Conservation (phyloP, 2,113 vertebrate species). For the Eidolon helvum region DNA sequence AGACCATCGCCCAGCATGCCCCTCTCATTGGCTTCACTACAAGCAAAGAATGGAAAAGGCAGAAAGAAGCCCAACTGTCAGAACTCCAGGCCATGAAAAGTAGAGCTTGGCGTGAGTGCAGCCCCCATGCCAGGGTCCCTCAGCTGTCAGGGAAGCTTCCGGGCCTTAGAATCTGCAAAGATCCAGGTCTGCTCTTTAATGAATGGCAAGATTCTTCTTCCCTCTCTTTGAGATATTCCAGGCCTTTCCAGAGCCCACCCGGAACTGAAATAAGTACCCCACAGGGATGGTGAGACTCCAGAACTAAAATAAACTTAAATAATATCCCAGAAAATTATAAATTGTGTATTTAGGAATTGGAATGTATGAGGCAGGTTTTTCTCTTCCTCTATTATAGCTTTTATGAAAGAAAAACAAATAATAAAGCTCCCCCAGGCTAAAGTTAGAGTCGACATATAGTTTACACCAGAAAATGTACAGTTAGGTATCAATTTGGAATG, state of each 20-base stretch:
- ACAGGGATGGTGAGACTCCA: neutral
- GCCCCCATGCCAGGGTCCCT: neutral
- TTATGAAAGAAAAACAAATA: constrained; percentile 53
- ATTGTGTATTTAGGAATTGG: constrained; percentile 56
- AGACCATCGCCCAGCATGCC: neutral
- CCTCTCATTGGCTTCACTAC: neutral
- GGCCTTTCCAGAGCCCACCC: constrained; percentile 52
- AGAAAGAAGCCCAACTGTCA: neutral
- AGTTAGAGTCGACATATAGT: constrained; percentile 70
- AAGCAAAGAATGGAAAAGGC: neutral
- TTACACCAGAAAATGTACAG: constrained; percentile 63
- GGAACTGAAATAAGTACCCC: constrained; percentile 49
- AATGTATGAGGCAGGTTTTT: constrained; percentile 44
- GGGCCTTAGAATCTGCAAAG: neutral
- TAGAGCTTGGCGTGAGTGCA: neutral
- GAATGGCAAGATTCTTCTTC: neutral
- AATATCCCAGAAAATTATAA: constrained; percentile 65
- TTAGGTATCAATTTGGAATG: constrained; percentile 61
- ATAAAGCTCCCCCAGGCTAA: constrained; percentile 44
- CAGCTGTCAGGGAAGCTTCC: neutral
- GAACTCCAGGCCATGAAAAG: neutral
- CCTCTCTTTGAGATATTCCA: neutral
- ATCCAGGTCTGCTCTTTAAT: neutral
- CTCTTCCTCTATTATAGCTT: constrained; percentile 62
- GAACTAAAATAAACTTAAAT: constrained; percentile 72